phyloP scores from a whole-genome alignment of 1,140 invertebrate species.

The Pararge aegeria region DNA sequence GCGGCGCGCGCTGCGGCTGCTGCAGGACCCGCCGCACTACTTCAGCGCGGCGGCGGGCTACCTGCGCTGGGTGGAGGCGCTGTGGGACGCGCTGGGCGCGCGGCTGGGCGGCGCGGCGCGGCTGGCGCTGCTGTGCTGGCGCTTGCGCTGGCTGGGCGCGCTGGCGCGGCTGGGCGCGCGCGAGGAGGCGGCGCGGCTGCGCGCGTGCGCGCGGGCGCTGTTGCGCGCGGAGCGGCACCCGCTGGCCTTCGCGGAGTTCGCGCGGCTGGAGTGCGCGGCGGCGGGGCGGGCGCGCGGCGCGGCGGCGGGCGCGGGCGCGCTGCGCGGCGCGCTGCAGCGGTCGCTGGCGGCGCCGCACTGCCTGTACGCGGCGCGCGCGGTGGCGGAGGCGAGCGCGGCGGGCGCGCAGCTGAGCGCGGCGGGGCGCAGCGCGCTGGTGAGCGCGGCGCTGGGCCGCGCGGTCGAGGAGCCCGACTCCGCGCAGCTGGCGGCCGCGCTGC shows the following conservation, averaged over 20 bases:
- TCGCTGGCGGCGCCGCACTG: slow-evolving; percentile 25
- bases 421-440: slow-evolving; percentile 30
- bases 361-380: slow-evolving; percentile 15
- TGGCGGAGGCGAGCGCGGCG: slow-evolving; percentile 15
- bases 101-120: slow-evolving; percentile 18
- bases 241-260: slow-evolving; percentile 37
- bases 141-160: slow-evolving; percentile 44
- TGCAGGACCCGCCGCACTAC: slow-evolving; percentile 47
- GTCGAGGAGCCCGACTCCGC: slow-evolving; percentile 6
- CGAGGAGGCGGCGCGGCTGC: slow-evolving; percentile 24
- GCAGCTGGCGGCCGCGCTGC: not conserved
- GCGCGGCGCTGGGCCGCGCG: slow-evolving; percentile 24
- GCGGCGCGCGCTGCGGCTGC: slow-evolving; percentile 28
- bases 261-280: slow-evolving; percentile 32
- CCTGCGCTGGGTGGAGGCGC: slow-evolving; percentile 34
- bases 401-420: slow-evolving; percentile 10
- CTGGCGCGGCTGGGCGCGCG: slow-evolving; percentile 9
- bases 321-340: slow-evolving; percentile 28
- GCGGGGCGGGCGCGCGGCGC: slow-evolving; percentile 13
- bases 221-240: slow-evolving; percentile 18
- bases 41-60: slow-evolving; percentile 38
- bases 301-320: slow-evolving; percentile 9
- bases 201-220: slow-evolving; percentile 20
- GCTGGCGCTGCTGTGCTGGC: slow-evolving; percentile 43
- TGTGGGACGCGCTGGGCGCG: slow-evolving; percentile 41